A percentile compares a stretch with the other conserved stretches of the same genome.
Evolutionary conservation across 2,113 vertebrate species (phyloP).

Genomic region (Sebastes fasciatus): DNA sequence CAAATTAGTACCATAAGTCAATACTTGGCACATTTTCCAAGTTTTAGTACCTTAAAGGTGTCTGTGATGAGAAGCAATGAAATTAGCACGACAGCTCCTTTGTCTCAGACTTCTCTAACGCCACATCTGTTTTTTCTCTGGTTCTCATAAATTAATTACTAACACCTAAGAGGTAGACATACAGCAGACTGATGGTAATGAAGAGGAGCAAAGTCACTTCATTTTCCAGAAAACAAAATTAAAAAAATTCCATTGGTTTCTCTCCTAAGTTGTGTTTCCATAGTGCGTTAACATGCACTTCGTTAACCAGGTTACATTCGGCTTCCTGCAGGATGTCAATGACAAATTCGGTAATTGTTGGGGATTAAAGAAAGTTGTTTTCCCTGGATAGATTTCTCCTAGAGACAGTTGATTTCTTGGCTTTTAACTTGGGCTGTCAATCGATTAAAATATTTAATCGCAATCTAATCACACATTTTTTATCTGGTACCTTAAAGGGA

Average conservation of each 20-base stretch:
- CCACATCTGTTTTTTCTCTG: constrained; percentile 12
- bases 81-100: not conserved
- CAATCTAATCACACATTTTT: too few relatives aligned
- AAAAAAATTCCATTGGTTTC: not conserved
- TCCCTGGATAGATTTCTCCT: not conserved
- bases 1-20: not conserved
- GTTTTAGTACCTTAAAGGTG: not conserved
- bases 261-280: not conserved
- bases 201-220: not conserved
- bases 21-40: not conserved
- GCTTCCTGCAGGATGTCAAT: not conserved
- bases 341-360: not conserved
- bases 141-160: not conserved
- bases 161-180: not conserved
- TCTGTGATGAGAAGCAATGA: not conserved
- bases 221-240: not conserved
- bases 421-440: not conserved
- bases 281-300: not conserved
- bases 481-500: too few relatives aligned
- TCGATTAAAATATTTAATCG: too few relatives aligned
- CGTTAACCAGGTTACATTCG: not conserved
- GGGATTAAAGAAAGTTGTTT: not conserved
- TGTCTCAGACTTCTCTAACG: not conserved
- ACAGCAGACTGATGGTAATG: not conserved
- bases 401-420: not conserved